A percentile compares a stretch with the other conserved stretches of the same genome.
Evolutionary conservation across 2,113 vertebrate species (phyloP).

Genomic region (Conger conger): DNA sequence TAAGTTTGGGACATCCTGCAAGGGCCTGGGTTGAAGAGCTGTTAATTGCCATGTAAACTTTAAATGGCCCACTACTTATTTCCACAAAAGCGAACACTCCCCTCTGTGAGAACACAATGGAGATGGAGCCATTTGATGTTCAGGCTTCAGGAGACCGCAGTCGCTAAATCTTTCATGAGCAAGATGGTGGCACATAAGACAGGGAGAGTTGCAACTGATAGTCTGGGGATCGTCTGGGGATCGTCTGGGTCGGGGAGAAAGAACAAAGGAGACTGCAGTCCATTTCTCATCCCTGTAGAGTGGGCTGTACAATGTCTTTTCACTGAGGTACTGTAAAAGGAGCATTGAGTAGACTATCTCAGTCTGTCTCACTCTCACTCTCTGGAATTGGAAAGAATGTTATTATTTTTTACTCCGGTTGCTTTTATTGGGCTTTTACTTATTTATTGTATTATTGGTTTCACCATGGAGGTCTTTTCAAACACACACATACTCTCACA

Average conservation of each 20-base stretch:
- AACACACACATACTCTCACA: background rate
- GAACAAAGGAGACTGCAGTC: background rate
- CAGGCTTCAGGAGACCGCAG: background rate
- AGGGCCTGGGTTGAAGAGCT: background rate
- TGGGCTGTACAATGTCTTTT: background rate
- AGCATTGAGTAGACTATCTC: background rate
- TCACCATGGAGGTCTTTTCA: too few species aligned
- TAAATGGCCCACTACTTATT: background rate
- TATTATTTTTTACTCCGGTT: too few species aligned
- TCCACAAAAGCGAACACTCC: background rate
- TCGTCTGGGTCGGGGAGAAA: background rate
- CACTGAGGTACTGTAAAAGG: background rate
- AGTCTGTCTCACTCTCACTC: background rate
- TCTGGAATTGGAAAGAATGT: too few species aligned
- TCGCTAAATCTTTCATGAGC: constrained; percentile 1
- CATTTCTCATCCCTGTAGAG: background rate
- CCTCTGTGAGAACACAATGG: background rate
- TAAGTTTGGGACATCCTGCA: background rate
- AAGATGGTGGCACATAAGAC: background rate
- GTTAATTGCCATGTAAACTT: background rate
- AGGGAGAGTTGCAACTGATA: constrained; percentile 4
- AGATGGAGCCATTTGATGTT: background rate
- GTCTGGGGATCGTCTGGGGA: background rate
- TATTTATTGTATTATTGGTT: too few species aligned
- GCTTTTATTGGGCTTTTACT: too few species aligned